These are phyloP conservation scores for Pseudomyrmex pallidus DNA, from an alignment of 1,140 invertebrate genomes.

Conservation along the genomic window DNA sequence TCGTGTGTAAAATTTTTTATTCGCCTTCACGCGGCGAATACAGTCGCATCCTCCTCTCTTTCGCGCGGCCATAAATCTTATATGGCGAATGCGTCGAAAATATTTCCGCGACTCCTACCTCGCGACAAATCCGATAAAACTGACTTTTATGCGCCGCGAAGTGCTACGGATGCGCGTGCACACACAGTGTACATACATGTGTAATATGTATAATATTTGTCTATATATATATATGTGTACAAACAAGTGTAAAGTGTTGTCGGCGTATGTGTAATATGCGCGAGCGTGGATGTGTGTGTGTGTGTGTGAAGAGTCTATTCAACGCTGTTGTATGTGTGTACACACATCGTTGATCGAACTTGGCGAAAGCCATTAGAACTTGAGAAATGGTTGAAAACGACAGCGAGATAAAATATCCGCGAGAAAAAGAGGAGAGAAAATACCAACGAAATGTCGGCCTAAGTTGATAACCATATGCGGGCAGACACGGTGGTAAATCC, in stretches of 20 bases:
- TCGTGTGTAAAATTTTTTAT: constrained; percentile 5
- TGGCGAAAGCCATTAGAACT: constrained; percentile 52
- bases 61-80: constrained; percentile 27
- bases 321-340: background rate
- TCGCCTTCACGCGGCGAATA: background rate
- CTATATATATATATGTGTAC: too few relatives aligned
- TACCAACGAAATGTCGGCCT: constrained; percentile 12
- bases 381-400: constrained; percentile 35
- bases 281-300: background rate
- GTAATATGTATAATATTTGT: too few relatives aligned
- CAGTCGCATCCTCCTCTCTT: background rate
- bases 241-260: background rate
- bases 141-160: constrained; percentile 2
- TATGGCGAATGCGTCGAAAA: constrained; percentile 39
- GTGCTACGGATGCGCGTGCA: too few relatives aligned
- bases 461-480: constrained; percentile 67
- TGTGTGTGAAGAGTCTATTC: background rate
- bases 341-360: constrained; percentile 52
- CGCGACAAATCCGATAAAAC: constrained; percentile 43
- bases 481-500: constrained; percentile 48
- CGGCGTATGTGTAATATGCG: constrained; percentile 20
- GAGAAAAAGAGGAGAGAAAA: background rate
- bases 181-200: too few relatives aligned
- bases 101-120: constrained; percentile 39
- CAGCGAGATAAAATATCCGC: constrained; percentile 58